phyloP scores from a whole-genome alignment of 1,140 invertebrate genomes.

The Drosophila micromelanica region DNA sequence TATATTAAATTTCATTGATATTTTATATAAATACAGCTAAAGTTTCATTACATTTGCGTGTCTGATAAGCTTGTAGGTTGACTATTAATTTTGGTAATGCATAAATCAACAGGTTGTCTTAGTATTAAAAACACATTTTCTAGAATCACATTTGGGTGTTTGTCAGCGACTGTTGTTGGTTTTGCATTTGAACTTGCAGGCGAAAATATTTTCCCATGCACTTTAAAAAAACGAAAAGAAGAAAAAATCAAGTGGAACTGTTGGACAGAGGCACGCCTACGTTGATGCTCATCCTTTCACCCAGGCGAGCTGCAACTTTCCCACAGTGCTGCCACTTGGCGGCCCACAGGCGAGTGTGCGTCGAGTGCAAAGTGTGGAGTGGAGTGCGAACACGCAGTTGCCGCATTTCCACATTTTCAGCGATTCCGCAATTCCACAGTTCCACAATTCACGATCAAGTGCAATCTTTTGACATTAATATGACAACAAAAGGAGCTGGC shows the following conservation, averaged over 20 bases:
- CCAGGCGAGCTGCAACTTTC: constrained; percentile 39
- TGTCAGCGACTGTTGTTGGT: constrained; percentile 16
- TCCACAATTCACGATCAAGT: constrained; percentile 80
- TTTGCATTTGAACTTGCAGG: constrained; percentile 30
- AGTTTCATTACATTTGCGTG: no score
- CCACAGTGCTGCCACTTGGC: constrained; percentile 48
- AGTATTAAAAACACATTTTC: constrained; percentile 32
- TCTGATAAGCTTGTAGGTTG: constrained; percentile 34
- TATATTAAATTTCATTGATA: neutral
- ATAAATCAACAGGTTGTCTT: constrained; percentile 21
- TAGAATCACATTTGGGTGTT: constrained; percentile 18
- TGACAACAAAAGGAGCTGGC: constrained; percentile 65
- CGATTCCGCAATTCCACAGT: constrained; percentile 30
- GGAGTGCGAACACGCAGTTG: constrained; percentile 72
- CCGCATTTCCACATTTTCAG: constrained; percentile 13
- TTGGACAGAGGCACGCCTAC: constrained; percentile 26
- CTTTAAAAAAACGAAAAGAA: constrained; percentile 6
- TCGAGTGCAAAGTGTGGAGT: constrained; percentile 56
- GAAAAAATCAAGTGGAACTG: constrained; percentile 15
- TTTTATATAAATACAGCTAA: constrained; percentile 3
- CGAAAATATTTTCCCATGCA: constrained; percentile 38
- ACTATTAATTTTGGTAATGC: constrained; percentile 46
- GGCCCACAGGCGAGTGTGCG: constrained; percentile 15
- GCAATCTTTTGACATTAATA: constrained; percentile 82
- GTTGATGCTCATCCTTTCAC: constrained; percentile 50